A percentile compares a stretch with the other conserved stretches of the same genome.
Conservation (phyloP, 2,797 vertebrate species). For the Tragopan temminckii region DNA sequence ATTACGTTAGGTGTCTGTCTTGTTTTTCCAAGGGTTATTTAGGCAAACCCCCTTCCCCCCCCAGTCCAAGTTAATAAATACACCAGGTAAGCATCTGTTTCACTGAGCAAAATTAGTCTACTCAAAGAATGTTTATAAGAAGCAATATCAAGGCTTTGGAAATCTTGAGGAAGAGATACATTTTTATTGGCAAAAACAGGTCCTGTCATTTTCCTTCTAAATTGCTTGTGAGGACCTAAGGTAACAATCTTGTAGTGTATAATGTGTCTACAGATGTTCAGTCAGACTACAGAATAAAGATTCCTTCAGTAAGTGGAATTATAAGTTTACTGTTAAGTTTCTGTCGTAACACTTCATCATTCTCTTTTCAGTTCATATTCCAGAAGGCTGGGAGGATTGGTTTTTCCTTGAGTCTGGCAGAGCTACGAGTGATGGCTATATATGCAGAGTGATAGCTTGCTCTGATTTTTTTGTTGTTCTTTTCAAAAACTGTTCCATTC, state of each 20-base stretch:
- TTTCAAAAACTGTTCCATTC: neutral
- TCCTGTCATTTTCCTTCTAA: neutral
- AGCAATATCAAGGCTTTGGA: neutral
- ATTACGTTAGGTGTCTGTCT: neutral
- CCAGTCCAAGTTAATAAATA: neutral
- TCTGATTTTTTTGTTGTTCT: neutral
- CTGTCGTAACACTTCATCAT: constrained; percentile 3
- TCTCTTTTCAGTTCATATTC: neutral
- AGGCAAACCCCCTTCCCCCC: neutral
- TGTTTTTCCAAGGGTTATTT: neutral
- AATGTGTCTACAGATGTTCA: neutral
- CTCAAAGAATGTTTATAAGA: neutral
- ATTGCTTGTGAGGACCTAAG: neutral
- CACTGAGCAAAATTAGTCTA: neutral
- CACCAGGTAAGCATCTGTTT: neutral
- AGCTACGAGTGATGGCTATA: neutral
- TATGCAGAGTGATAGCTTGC: neutral
- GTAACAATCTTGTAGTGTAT: neutral
- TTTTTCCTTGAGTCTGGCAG: neutral
- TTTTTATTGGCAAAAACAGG: neutral
- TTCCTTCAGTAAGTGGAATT: neutral
- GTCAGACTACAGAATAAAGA: neutral
- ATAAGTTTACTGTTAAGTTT: constrained; percentile 8
- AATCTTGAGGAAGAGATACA: neutral
- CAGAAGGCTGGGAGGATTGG: neutral